These are phyloP conservation scores for Catocala sponsa DNA, from an alignment of 2,888 invertebrate species.

Conservation along the genomic window DNA sequence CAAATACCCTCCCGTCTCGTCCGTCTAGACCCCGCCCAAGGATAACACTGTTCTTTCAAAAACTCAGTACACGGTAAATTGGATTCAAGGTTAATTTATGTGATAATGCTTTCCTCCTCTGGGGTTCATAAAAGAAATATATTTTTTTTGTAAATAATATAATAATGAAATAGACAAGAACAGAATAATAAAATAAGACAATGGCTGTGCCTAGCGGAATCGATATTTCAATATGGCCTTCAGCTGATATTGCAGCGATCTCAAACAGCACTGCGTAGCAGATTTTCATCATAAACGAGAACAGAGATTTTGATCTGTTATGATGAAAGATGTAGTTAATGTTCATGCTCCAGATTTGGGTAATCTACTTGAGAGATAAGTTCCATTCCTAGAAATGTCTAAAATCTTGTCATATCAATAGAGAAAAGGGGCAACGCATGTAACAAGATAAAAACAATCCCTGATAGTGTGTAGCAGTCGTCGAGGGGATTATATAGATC, in stretches of 20 bases:
- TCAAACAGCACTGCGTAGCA: slow-evolving; percentile 12
- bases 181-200: slow-evolving; percentile 13
- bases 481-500: slow-evolving; percentile 68
- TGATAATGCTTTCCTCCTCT: not conserved
- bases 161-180: slow-evolving; percentile 10
- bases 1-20: slow-evolving; percentile 30
- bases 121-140: not conserved
- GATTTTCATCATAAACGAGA: slow-evolving; percentile 8
- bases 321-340: not conserved
- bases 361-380: not conserved
- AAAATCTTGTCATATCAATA: not conserved
- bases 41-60: slow-evolving; percentile 18
- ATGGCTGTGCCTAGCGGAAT: slow-evolving; percentile 3
- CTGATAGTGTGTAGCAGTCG: slow-evolving; percentile 50
- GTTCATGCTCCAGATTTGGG: not conserved
- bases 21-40: slow-evolving; percentile 36
- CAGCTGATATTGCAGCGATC: slow-evolving; percentile 15
- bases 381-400: not conserved
- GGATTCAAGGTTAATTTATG: slow-evolving; percentile 9
- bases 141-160: slow-evolving; percentile 1
- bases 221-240: slow-evolving; percentile 27
- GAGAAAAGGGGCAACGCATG: slow-evolving; percentile 22
- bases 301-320: not conserved
- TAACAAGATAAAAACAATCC: slow-evolving; percentile 60
- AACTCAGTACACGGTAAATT: slow-evolving; percentile 15